Evolutionary conservation across 1,140 invertebrate genomes (phyloP), one percentile per base, ranked within the genome.

Genomic region (Portunus trituberculatus): DNA sequence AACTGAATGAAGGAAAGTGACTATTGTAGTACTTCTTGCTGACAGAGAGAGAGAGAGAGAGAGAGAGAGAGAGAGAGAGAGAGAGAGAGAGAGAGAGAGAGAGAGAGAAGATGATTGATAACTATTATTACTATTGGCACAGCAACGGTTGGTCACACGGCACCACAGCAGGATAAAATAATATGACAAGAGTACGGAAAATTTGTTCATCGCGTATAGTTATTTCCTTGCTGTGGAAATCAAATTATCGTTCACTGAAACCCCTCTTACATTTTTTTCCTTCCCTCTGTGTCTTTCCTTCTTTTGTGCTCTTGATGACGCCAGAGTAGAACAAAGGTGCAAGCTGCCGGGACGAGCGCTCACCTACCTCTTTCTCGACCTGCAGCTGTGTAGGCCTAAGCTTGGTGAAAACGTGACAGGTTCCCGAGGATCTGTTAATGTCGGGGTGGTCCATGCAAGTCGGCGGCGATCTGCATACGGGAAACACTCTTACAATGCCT

Each of bases 351-450:
- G 14, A 0, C 28, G 31, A 10, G 16, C 20, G 7, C 32, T 67
- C 84, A 32, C 67, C 4, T 39, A n/a, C 45, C 32, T 10, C 52
- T 76, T 29, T 59, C 59, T 76, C 14, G 28, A 92, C 91, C 91
- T 92, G 91, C 91, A 92, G 91, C 52, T 92, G 91, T 28, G 59
- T 92, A 92, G 91, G 91, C 91, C 91, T 92, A 92, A 76, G 90
- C n/a, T 92, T 6, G 46, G 20, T 48, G n/a, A 16, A 52, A 29
- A 31, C 52, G 89, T 91, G 89, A 91, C 89, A 91, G 39, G 39
- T 91, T 32, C 89, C 45, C 45, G 32, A 46, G 25, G 90, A 91
- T 67, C 67, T 92, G 67, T 92, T 92, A 83, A 92, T 92, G 39
- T 28, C 76, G 83, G 28, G 91, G 32, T 32, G 48, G 6, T 32